Base-by-base conservation (phyloP, 2,113 vertebrate species). In the Gasterosteus nipponicus region DNA sequence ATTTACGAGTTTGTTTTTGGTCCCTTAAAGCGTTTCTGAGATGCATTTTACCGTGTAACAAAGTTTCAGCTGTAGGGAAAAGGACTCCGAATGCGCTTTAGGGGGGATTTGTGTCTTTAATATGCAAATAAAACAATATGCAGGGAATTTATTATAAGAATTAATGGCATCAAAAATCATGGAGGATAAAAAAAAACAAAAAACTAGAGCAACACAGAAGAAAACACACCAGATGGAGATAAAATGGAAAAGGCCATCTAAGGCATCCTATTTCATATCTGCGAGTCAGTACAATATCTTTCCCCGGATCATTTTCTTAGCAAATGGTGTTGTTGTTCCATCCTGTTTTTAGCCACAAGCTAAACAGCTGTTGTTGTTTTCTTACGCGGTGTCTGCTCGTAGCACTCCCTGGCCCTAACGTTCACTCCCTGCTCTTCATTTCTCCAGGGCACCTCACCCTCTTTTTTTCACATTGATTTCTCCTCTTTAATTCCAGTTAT, bases 331-430 rank as follows among this genome's bases (percentile, higher is more conserved):
- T 94, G 91, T 93, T 93, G 83, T 91, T 91, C 88, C 61, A 78
- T 81, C 77, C 85, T 87, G 83, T 85, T 93, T 93, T 88, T 94
- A 88, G 94, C 94, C 94, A 94, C 77, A 35, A 94, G 94, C 91
- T 71, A 93, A 92, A 87, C 94, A 95, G 93, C 92, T 94, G 94
- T 93, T 94, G 94, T 93, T 95, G 93, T 95, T 94, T 92, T 92
- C 92, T 90, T 85, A 81, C 73, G 71, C 73, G 82, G 92, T 87
- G 60, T 84, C 84, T 85, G 81, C 81, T 79, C 74, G 82, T 82
- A 82, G 87, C 87, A 82, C 86, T 88, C 84, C 77, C 72, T 89
- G 87, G 83, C 89, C 86, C 82, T 38, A 76, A 61, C 84, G 69
- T 75, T 77, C 87, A 73, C 87, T 82, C 74, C 66, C 82, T 74